Conservation (phyloP, 2,797 vertebrate genomes). For the Echeneis naucrates region DNA sequence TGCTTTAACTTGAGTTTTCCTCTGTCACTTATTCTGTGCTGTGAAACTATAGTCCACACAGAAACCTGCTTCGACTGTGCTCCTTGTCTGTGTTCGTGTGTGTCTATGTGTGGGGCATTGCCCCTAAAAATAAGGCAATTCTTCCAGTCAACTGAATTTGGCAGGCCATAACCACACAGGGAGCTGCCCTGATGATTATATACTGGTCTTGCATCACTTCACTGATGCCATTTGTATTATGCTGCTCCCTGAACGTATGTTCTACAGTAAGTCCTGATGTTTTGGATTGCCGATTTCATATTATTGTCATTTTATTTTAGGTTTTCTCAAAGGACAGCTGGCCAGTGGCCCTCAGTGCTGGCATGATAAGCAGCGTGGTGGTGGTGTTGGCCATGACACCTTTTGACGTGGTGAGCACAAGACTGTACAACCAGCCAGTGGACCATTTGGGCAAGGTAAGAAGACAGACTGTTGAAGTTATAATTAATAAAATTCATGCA, state of each 20-base stretch:
- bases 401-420: constrained; percentile 89
- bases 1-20: too few species aligned
- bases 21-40: neutral
- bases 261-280: neutral
- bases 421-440: constrained; percentile 89
- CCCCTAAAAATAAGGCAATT: constrained; percentile 41
- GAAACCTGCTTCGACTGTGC: neutral
- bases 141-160: constrained; percentile 23
- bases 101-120: neutral
- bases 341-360: constrained; percentile 82
- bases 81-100: neutral
- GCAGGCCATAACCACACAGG: neutral
- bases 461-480: neutral
- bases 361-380: constrained; percentile 87
- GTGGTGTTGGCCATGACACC: constrained; percentile 88
- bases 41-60: neutral
- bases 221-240: neutral
- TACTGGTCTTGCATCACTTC: neutral
- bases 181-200: neutral
- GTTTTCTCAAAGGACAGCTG: constrained; percentile 83
- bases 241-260: neutral
- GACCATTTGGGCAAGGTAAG: constrained; percentile 84
- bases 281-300: neutral
- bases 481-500: neutral
- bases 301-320: constrained; percentile 51